These are phyloP conservation scores for Chloroceryle inda DNA, from an alignment of 2,797 vertebrate genomes.

Conservation along the genomic window DNA sequence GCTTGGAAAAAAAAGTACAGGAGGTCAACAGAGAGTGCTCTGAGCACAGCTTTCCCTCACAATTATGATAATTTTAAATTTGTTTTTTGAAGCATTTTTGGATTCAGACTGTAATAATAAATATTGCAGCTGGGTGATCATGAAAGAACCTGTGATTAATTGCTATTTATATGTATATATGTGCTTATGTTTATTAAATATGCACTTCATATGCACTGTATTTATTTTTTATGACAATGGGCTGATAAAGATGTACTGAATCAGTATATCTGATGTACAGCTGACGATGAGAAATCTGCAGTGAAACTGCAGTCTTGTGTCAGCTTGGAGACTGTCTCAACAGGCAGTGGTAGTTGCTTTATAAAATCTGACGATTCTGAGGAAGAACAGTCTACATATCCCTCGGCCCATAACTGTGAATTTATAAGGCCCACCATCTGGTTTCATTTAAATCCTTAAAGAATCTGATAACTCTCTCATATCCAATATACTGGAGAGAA, in stretches of 20 bases:
- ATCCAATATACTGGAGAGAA: too few species aligned
- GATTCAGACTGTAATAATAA: constrained; percentile 49
- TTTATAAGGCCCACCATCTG: too few species aligned
- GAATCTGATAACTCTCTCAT: too few species aligned
- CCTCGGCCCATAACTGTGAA: too few species aligned
- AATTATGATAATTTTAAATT: constrained; percentile 16
- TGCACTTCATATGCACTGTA: not conserved
- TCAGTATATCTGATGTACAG: not conserved
- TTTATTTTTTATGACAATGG: not conserved
- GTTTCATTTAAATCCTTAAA: too few species aligned
- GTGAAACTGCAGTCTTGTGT: not conserved
- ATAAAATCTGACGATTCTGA: not conserved
- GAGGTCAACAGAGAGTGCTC: not conserved
- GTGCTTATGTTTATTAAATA: not conserved
- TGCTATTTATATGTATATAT: not conserved
- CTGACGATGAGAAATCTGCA: not conserved
- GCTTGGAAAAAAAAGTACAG: not conserved
- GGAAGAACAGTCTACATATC: not conserved
- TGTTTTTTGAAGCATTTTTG: constrained; percentile 22
- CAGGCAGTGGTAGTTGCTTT: not conserved
- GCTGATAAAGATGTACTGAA: not conserved
- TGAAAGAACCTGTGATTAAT: constrained; percentile 31
- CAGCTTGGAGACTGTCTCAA: not conserved
- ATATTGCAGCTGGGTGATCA: constrained; percentile 43
- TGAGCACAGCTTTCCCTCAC: not conserved